Base-by-base conservation (phyloP, 1,140 invertebrate species). In the Nasonia longicornis region DNA sequence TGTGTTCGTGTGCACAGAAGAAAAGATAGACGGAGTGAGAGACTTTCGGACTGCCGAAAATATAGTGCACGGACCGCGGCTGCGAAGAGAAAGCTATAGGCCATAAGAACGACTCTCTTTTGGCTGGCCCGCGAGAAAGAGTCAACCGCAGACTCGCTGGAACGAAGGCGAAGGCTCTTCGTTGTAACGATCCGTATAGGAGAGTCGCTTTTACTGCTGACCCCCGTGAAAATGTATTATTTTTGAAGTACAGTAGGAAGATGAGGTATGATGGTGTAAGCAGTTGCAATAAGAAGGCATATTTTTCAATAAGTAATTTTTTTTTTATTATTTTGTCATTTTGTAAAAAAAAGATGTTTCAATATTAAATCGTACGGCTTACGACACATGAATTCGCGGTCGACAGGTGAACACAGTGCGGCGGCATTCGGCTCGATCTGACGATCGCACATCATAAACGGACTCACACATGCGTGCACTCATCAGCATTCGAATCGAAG, bases 341-440 rank as follows among this genome's bases (percentile, higher is more conserved):
- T 82, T 79, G 69, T 81, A 83, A 76, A 83, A 83, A 83, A 80
- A 73, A 69, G 7, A 48, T 80, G n/a, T 77, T 81, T 81, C 12
- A 76, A 84, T 70, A 83, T 85, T 81, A 85, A 85, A 85, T 84
- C 85, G 81, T 81, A 86, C 82, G 79, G 82, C 83, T 77, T 85
- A 84, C 84, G 80, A 84, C 83, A 85, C 83, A 86, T 82, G 81
- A 84, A 86, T 84, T 85, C 82, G 84, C 84, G 83, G 81, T 88
- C 86, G 86, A 85, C 85, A 84, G 80, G 75, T 89, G 87, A 88
- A 89, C 87, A 87, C 87, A 89, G 84, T 87, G 58, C 78, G 82
- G 81, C 81, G 77, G 82, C 67, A 83, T 83, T 83, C 77, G 75
- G 81, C 69, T 71, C 48, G 77, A 82, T 82, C 69, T 74, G 70